A percentile compares a stretch with the other conserved stretches of the same genome.
Conservation (phyloP, 2,113 vertebrate genomes). For the Periophthalmus modestus region DNA sequence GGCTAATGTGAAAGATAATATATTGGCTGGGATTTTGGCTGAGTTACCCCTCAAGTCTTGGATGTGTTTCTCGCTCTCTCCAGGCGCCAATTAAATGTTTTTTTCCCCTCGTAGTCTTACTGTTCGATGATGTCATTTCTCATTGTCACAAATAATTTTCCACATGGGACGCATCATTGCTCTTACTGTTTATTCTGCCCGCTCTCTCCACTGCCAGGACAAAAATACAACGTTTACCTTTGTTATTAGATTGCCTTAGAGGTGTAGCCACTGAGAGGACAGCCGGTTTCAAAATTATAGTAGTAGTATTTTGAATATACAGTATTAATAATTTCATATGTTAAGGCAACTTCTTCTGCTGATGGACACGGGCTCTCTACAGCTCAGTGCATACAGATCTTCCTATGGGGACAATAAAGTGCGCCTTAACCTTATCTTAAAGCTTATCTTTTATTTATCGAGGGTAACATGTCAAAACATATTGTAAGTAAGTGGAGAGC, state of each 20-base stretch:
- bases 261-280: neutral
- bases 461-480: too few species aligned
- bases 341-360: too few species aligned
- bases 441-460: too few species aligned
- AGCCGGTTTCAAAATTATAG: neutral
- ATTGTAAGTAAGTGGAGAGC: too few species aligned
- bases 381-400: too few species aligned
- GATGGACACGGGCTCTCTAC: too few species aligned
- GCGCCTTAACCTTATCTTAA: too few species aligned
- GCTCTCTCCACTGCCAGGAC: constrained; percentile 35
- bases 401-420: too few species aligned
- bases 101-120: constrained; percentile 25
- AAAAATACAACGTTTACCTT: constrained; percentile 42
- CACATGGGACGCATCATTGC: constrained; percentile 51
- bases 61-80: constrained; percentile 51
- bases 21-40: constrained; percentile 65
- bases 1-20: constrained; percentile 64
- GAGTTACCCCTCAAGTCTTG: constrained; percentile 64
- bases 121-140: constrained; percentile 65
- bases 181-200: constrained; percentile 55
- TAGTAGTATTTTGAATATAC: too few species aligned
- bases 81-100: constrained; percentile 54
- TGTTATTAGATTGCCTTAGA: neutral
- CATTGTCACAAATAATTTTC: constrained; percentile 61
- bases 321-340: too few species aligned